Evolutionary conservation across 92 coral and sea anemone species (phyloP).

Genomic region (Pocillopora grandis): DNA sequence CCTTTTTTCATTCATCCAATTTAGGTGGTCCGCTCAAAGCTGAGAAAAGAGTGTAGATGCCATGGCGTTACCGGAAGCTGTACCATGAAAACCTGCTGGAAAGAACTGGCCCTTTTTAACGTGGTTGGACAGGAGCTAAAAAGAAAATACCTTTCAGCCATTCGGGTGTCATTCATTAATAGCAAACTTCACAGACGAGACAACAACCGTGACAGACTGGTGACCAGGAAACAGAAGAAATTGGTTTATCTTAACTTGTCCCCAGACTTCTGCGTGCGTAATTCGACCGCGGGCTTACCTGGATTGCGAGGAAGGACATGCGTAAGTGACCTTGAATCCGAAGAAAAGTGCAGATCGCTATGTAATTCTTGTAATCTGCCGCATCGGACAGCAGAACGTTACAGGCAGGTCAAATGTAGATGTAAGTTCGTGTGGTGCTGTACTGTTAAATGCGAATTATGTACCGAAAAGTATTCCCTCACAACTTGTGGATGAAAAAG

Average conservation of each 20-base stretch:
- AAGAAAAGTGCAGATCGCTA: neutral
- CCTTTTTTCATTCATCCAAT: neutral
- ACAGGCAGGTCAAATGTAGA: conserved; percentile 4
- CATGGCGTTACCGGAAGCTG: conserved; percentile 12
- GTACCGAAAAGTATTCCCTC: neutral
- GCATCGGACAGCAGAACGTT: neutral
- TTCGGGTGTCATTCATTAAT: neutral
- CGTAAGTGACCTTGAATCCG: neutral
- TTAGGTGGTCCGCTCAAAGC: conserved; percentile 63
- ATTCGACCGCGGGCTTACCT: neutral
- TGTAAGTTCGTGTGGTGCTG: conserved; percentile 9
- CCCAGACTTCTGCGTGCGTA: conserved; percentile 5
- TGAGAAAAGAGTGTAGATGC: conserved; percentile 33
- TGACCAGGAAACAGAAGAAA: conserved; percentile 19
- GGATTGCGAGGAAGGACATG: conserved; percentile 13
- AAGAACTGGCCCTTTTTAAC: conserved; percentile 53
- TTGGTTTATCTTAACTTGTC: conserved; percentile 60
- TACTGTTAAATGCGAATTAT: neutral
- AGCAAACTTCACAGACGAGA: neutral
- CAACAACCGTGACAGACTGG: conserved; percentile 11
- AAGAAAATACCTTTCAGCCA: conserved; percentile 64
- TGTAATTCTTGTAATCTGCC: conserved; percentile 6
- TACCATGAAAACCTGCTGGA: conserved; percentile 63
- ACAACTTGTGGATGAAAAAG: neutral
- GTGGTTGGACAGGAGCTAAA: conserved; percentile 64